phyloP scores from a whole-genome alignment of 2,888 invertebrate species.

The Zootermopsis nevadensis region DNA sequence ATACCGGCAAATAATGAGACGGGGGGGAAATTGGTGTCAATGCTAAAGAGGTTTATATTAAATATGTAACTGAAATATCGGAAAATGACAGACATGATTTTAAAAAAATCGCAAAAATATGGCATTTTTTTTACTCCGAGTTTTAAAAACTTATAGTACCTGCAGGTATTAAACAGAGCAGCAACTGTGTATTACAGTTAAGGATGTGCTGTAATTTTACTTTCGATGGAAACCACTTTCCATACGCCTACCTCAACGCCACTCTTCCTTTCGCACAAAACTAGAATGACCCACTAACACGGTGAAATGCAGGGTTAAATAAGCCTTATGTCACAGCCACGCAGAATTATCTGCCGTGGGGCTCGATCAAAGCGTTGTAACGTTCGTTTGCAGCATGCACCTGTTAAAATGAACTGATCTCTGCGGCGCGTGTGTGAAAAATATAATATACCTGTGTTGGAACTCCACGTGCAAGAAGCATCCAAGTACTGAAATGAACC shows the following conservation, averaged over 20 bases:
- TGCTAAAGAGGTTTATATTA: too few species aligned
- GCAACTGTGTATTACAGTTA: background rate
- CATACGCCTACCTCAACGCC: conserved; percentile 48
- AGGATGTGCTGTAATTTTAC: conserved; percentile 38
- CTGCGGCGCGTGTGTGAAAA: background rate
- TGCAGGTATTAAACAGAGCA: background rate
- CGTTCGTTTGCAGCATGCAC: background rate
- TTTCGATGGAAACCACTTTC: conserved; percentile 47
- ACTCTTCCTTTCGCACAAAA: conserved; percentile 53
- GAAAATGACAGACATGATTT: too few species aligned
- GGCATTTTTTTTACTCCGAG: too few species aligned
- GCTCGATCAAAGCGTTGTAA: background rate
- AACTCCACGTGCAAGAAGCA: background rate
- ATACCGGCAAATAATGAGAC: too few species aligned
- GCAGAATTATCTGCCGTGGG: background rate
- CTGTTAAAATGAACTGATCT: background rate
- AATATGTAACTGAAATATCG: too few species aligned
- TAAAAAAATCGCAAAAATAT: too few species aligned
- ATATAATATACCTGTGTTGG: too few species aligned
- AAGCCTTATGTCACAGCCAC: conserved; percentile 18
- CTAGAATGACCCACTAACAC: conserved; percentile 51
- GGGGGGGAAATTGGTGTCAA: too few species aligned
- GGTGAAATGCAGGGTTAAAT: conserved; percentile 46
- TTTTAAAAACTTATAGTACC: background rate
- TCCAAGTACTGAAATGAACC: background rate